phyloP scores from a whole-genome alignment of 2,797 vertebrate species.

The Pantherophis alleghaniensis region DNA sequence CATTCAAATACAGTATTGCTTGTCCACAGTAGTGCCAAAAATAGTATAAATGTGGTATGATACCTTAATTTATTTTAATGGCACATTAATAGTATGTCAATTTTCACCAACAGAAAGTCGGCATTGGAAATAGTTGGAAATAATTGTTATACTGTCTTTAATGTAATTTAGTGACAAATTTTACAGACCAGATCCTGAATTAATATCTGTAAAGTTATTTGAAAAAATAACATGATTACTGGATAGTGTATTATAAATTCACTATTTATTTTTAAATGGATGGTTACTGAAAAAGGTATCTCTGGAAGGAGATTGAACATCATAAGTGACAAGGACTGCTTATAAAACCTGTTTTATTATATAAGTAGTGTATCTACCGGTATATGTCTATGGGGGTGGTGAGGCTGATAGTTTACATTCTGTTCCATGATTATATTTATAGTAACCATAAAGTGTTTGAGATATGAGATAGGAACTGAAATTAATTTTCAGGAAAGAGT shows the following conservation, averaged over 20 bases:
- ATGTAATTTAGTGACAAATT: slow-evolving; percentile 1
- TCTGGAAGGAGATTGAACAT: background rate
- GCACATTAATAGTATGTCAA: background rate
- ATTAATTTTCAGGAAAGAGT: background rate
- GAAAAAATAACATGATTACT: background rate
- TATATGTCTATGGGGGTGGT: background rate
- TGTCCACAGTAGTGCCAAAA: background rate
- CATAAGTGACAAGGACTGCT: background rate
- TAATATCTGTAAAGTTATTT: background rate
- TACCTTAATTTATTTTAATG: background rate
- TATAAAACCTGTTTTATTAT: background rate
- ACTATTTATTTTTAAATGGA: background rate
- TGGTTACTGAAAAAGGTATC: background rate
- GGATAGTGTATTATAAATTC: background rate
- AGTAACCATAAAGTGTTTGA: background rate
- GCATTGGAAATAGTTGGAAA: background rate
- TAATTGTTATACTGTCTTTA: slow-evolving; percentile 18
- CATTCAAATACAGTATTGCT: background rate
- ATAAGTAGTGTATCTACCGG: background rate
- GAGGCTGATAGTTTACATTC: background rate
- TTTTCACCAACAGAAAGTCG: background rate
- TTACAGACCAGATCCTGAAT: background rate
- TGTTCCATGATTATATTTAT: background rate
- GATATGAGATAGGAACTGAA: background rate
- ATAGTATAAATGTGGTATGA: background rate